These are phyloP conservation scores for Parnassius smintheus DNA, from an alignment of 2,888 invertebrate species.

Conservation along the genomic window DNA sequence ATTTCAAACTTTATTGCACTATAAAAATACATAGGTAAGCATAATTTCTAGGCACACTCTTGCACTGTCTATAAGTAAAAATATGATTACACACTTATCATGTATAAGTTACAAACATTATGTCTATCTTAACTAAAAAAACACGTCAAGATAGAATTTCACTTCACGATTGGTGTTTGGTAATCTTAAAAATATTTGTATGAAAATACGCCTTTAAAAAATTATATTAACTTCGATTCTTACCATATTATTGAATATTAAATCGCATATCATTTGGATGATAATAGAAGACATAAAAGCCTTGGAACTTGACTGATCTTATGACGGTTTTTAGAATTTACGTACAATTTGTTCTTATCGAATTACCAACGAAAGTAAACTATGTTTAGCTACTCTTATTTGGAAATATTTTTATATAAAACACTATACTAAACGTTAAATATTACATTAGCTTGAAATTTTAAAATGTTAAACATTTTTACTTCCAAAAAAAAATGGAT, in stretches of 20 bases:
- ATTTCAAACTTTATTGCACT: constrained; percentile 57
- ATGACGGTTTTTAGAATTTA: too few species aligned
- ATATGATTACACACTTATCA: constrained; percentile 66
- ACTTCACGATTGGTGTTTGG: constrained; percentile 11
- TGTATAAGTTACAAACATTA: constrained; percentile 51
- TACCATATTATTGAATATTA: background rate
- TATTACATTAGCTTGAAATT: too few species aligned
- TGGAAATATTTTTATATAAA: too few species aligned
- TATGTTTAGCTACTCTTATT: too few species aligned
- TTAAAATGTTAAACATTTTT: too few species aligned
- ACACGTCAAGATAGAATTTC: constrained; percentile 8
- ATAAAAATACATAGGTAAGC: constrained; percentile 77
- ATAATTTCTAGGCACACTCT: constrained; percentile 78
- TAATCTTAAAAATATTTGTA: constrained; percentile 17
- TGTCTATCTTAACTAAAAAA: constrained; percentile 44
- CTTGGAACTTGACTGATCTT: too few species aligned
- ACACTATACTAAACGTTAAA: too few species aligned
- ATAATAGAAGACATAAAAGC: too few species aligned
- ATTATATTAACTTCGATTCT: background rate
- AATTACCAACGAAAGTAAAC: too few species aligned
- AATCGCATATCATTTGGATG: too few species aligned
- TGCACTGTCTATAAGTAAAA: constrained; percentile 68
- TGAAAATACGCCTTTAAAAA: constrained; percentile 20
- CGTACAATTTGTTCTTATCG: too few species aligned
- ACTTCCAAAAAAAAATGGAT: too few species aligned